Evolutionary conservation across 1,140 invertebrate genomes (phyloP).

Genomic region (Gerris buenoi): DNA sequence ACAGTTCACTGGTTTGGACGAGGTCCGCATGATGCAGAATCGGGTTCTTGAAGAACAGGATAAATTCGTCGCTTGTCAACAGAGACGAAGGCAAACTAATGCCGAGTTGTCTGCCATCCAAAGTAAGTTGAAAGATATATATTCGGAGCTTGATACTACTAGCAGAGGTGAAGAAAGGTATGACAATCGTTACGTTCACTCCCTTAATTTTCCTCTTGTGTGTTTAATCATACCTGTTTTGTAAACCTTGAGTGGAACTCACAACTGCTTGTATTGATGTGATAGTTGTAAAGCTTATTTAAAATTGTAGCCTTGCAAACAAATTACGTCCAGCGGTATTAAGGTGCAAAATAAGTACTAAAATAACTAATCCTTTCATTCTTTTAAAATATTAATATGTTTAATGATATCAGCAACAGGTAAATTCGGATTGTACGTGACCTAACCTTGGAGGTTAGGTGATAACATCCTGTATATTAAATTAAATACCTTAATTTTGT

Average conservation of each 20-base stretch:
- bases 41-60: conserved; percentile 33
- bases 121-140: conserved; percentile 42
- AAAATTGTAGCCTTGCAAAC: too few species aligned
- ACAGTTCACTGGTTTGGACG: conserved; percentile 31
- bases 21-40: conserved; percentile 33
- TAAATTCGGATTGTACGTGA: too few species aligned
- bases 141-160: conserved; percentile 49
- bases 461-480: too few species aligned
- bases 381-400: too few species aligned
- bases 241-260: neutral
- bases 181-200: conserved; percentile 27
- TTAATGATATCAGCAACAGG: too few species aligned
- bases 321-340: too few species aligned
- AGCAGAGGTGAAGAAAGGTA: conserved; percentile 51
- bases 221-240: neutral
- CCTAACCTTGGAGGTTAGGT: too few species aligned
- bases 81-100: conserved; percentile 39
- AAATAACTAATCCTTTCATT: too few species aligned
- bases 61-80: conserved; percentile 43
- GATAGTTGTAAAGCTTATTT: too few species aligned
- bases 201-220: neutral
- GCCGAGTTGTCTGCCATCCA: conserved; percentile 39
- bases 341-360: too few species aligned
- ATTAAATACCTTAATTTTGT: too few species aligned
- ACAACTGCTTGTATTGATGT: too few species aligned